These are phyloP conservation scores for Misgurnus anguillicaudatus DNA, from an alignment of 2,113 vertebrate species.

Conservation along the genomic window DNA sequence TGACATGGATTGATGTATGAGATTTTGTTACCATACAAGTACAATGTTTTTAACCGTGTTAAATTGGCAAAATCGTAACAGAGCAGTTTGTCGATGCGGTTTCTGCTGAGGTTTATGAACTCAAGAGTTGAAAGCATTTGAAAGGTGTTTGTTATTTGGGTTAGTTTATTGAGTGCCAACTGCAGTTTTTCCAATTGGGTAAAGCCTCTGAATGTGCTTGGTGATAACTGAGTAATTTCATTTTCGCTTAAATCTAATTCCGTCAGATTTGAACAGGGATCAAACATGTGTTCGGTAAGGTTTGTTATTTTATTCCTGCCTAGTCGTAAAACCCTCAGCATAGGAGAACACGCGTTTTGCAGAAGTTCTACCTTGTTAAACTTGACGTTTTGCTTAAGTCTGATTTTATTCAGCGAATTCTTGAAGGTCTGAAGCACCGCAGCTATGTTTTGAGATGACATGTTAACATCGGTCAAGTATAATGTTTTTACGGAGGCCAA, in stretches of 20 bases:
- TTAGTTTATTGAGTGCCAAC: constrained; percentile 61
- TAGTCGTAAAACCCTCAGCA: constrained; percentile 62
- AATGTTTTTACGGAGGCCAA: constrained; percentile 62
- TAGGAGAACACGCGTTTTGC: constrained; percentile 68
- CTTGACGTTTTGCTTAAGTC: constrained; percentile 62
- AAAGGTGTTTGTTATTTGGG: constrained; percentile 48
- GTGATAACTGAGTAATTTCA: constrained; percentile 38
- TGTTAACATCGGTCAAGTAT: constrained; percentile 59
- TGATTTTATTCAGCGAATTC: constrained; percentile 58
- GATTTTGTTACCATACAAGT: constrained; percentile 64
- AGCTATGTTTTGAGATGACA: constrained; percentile 48
- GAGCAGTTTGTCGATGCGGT: constrained; percentile 58
- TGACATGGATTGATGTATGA: constrained; percentile 49
- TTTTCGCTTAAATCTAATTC: constrained; percentile 63
- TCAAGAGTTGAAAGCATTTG: constrained; percentile 53
- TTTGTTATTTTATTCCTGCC: constrained; percentile 61
- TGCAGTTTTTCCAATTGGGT: constrained; percentile 50
- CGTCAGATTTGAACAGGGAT: constrained; percentile 57
- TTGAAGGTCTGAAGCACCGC: constrained; percentile 61
- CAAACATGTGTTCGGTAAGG: constrained; percentile 56
- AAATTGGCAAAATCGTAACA: constrained; percentile 66
- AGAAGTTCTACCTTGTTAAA: constrained; percentile 54
- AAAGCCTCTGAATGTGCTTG: constrained; percentile 50
- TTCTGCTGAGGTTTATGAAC: constrained; percentile 67
- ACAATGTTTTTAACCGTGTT: constrained; percentile 57